Percentiles rank a stretch among this genome's conserved stretches.
These are phyloP conservation scores for Eumacrocentrus americanus DNA, from an alignment of 2,888 invertebrate genomes.

Conservation along the genomic window DNA sequence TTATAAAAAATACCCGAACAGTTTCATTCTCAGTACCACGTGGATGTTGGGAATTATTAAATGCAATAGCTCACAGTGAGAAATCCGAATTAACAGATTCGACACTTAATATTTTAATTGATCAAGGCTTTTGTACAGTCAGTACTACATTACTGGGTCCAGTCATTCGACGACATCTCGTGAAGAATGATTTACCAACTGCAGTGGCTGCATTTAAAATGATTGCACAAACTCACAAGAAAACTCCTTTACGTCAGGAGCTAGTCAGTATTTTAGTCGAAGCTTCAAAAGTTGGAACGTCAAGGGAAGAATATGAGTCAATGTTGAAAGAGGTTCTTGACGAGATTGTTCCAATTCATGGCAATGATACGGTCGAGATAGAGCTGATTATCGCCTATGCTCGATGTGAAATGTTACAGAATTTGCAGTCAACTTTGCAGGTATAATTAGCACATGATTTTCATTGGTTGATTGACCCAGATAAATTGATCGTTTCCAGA, in stretches of 20 bases:
- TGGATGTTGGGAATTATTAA: slow-evolving; percentile 70
- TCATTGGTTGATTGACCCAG: too few relatives aligned
- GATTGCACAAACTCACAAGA: slow-evolving; percentile 64
- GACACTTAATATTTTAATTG: slow-evolving; percentile 64
- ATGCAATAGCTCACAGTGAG: slow-evolving; percentile 63
- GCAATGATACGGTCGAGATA: background rate
- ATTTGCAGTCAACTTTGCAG: slow-evolving; percentile 32
- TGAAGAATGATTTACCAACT: slow-evolving; percentile 62
- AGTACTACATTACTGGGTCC: slow-evolving; percentile 69
- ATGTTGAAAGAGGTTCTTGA: slow-evolving; percentile 36
- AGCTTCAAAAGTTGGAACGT: background rate
- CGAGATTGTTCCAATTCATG: slow-evolving; percentile 15
- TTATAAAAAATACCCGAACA: slow-evolving; percentile 42
- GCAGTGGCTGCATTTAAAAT: slow-evolving; percentile 67
- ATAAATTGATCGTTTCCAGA: slow-evolving; percentile 3
- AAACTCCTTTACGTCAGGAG: slow-evolving; percentile 72
- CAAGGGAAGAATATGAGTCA: slow-evolving; percentile 8
- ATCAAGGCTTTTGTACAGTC: slow-evolving; percentile 66
- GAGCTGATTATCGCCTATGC: slow-evolving; percentile 32
- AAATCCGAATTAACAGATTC: slow-evolving; percentile 59
- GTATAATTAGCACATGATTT: too few relatives aligned
- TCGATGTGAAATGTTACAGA: slow-evolving; percentile 41
- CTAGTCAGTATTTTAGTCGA: slow-evolving; percentile 60
- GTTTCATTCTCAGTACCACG: slow-evolving; percentile 38
- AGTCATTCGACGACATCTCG: slow-evolving; percentile 67